Evolutionary conservation across 2,797 vertebrate species (phyloP), one percentile per base, ranked within the genome.

Genomic region (Eulemur coronatus): DNA sequence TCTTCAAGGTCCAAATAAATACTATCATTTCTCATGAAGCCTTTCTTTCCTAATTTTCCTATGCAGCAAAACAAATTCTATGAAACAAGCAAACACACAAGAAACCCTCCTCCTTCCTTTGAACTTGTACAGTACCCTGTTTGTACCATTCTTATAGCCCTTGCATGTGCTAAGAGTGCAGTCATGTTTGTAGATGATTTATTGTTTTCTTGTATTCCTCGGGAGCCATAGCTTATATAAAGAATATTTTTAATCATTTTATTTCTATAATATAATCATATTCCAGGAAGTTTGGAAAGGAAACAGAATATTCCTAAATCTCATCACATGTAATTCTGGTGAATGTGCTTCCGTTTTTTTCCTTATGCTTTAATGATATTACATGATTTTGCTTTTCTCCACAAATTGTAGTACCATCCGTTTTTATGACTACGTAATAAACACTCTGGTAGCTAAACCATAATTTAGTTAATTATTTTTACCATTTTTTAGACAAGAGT

Each of bases 161-260:
- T 80, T 63, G 10, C 59, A 9, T 20, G 35, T 70, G 41, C 30
- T 30, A 26, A 50, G 61, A 85, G 26, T 48, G 5, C 33, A 46
- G 24, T 67, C 84, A 6, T 12, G 30, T 72, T 30, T 95, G 24
- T 11, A 5, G n/a, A 30, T 50, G 50, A 81, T 70, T 85, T 59
- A 17, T 14, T 70, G 28, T 89, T 89, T 81, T 75, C 48, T 52
- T 95, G 15, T 69, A n/a, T 93, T 73, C 69, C 80, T 87, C 63
- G 50, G 72, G 33, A 86, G 87, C 80, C 65, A 17, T 50, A 17
- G 69, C 52, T n/a, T 72, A 67, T 2, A 18, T 63, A 70, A 85
- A 69, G 38, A 61, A 41, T 73, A 57, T 48, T 89, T 96, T 69
- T 38, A 73, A 85, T 90, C 12, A 67, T 84, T 90, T 95, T 85